A percentile compares a stretch with the other conserved stretches of the same genome.
These are phyloP conservation scores for Plestiodon gilberti DNA, from an alignment of 2,113 vertebrate species.

Conservation along the genomic window DNA sequence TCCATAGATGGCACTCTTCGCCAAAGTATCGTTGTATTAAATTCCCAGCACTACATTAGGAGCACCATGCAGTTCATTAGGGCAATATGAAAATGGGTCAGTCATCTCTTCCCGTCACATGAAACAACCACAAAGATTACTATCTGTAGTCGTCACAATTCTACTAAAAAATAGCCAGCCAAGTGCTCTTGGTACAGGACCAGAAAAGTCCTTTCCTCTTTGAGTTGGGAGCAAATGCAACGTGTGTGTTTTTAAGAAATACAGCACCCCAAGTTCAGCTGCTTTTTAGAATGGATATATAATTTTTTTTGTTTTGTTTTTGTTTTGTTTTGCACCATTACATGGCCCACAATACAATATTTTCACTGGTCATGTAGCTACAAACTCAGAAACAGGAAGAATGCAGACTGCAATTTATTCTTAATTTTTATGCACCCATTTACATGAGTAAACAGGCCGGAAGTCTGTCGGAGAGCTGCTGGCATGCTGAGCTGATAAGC, in stretches of 20 bases:
- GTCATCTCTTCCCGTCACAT: background rate
- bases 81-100: background rate
- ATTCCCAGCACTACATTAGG: background rate
- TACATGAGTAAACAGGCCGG: too few relatives aligned
- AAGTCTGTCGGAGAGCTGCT: too few relatives aligned
- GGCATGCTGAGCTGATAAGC: too few relatives aligned
- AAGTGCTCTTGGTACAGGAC: background rate
- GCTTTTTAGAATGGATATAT: background rate
- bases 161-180: background rate
- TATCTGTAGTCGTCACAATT: background rate
- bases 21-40: background rate
- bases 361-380: background rate
- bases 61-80: background rate
- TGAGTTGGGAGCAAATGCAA: background rate
- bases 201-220: background rate
- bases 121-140: background rate
- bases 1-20: conserved; percentile 16
- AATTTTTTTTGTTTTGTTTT: background rate
- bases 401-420: background rate
- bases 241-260: background rate
- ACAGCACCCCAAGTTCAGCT: background rate
- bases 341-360: background rate
- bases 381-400: background rate
- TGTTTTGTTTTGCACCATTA: background rate
- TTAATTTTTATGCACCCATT: background rate